Evolutionary conservation across 2,113 vertebrate species (phyloP), one percentile per base, ranked within the genome.

Genomic region (Catharus minimus): DNA sequence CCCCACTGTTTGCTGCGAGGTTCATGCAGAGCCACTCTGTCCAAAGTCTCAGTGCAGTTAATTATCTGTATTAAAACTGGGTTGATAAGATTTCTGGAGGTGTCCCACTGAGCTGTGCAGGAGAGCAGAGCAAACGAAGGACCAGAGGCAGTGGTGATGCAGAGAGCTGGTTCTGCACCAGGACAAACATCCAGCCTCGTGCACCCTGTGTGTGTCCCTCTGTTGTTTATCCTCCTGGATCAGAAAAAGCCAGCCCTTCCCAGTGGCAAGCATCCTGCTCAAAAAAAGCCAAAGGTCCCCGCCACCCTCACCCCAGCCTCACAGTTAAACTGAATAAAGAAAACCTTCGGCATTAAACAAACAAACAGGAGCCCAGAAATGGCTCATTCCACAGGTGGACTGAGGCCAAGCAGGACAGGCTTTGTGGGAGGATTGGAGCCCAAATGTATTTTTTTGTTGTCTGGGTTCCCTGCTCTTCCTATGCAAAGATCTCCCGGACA

Each of bases 51-150:
- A 32, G 87, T 50, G 68, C 90, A 95, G 96, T 96, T 96, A 95
- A 97, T 96, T 95, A 97, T 95, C 96, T 94, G 85, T 47, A 74
- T 94, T 96, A 86, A 81, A 95, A 78, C 22, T 7, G 90, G 80
- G 83, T 57, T 89, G 87, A 60, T 82, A 93, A 92, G 94, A 91
- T 90, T 96, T 96, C 94, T 86, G 90, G 90, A 95, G 90, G 43
- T 88, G 82, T 90, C 96, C 87, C 82, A 50, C 92, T 77, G 96
- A 83, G 95, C 82, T 9, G 90, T 23, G 79, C 93, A 75, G 94
- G 88, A 94, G 93, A 28, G 89, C 89, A 61, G 32, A 86, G 93
- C 64, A 90, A 71, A 94, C 32, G 14, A 55, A 93, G 91, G 68
- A 73, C 81, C 88, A 58, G 91, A 83, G 90, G 79, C 76, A 41